Base-by-base conservation (phyloP, 2,888 invertebrate species). In the Thecocarcelia acutangulata region DNA sequence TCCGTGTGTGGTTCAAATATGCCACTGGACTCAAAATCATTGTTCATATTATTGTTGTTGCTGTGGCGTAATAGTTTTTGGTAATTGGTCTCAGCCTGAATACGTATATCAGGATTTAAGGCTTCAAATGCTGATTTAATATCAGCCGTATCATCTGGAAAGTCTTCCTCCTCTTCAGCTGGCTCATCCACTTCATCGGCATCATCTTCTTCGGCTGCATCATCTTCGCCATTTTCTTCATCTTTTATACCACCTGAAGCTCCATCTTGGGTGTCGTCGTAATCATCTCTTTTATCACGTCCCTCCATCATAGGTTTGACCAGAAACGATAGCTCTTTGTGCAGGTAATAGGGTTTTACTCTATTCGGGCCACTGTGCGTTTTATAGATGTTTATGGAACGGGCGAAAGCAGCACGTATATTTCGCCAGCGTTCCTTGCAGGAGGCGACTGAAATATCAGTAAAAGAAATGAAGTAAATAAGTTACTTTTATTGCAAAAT, bases 271-370 rank as follows among this genome's bases (percentile, higher is more conserved):
- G 69, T 78, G 5, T 85, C 84, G 33, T 85, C 79, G 11, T 84
- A 83, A 11, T 86, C 86, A 19, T 84, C 83, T 12, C 72, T 69
- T 5, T 83, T 77, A 37, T 84, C 83, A 15, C 83, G 83, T 1
- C 84, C 85, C 24, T 85, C 85, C 61, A 84, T 59, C 80, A 89
- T 87, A 54, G 89, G 88, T 3, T 86, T 86, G 3, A 85, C 85
- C 1, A 89, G 73, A 24, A 89, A 89, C 52, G 85, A 84, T 0
- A 89, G 70, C 4, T 89, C 89, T 50, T 86, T 86, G 70, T 86
- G 86, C 0, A 89, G 83, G 70, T 90, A 89, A 48, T 90, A 89
- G 0, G 87, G 88, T 40, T 88, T 88, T 13, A 88, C 84, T 28
- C 88, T 87, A 82, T 88, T 88, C 8, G 88, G 86, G 3, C 86